Base-by-base conservation (phyloP, 2,113 vertebrate genomes). In the Chrysochloris asiatica region DNA sequence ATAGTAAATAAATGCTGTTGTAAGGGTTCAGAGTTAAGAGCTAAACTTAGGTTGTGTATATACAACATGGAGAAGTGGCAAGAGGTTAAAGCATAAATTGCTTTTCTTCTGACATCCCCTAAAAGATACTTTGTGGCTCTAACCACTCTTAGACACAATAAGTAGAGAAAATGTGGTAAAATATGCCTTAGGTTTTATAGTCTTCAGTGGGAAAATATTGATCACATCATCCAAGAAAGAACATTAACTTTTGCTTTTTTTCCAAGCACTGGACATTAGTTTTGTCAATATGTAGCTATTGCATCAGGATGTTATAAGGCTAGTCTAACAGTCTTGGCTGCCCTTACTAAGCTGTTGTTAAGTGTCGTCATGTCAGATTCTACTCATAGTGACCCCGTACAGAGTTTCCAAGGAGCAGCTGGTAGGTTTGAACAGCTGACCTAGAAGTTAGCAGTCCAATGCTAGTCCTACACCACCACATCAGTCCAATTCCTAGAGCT, bases 151-250 rank as follows among this genome's bases (percentile, higher is more conserved):
- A 61, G 24, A 63, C 63, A 89, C 47, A 47, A 73, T 17, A 69
- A 92, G 83, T 6, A 72, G 10, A 81, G 17, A 88, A 83, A 73
- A 48, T 83, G 3, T 56, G 26, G 33, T 56, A 9, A 85, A 80
- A 59, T 86, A 4, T 84, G 56, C 59, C 21, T 52, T 77, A 36
- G 67, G 48, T 76, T 88, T 56, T 33, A 75, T 7, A 28, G 26
- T 26, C 41, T 83, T 90, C 45, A 8, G 22, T 19, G 17, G 36
- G 77, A 93, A 93, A 83, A 67, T 36, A 50, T 54, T 82, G 50
- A 92, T 72, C 41, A 36, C 52, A 52, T 71, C 75, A 88, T 33
- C 65, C 63, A 28, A 69, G 19, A 92, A 89, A 92, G 22, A 69
- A 9, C 48, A 56, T 59, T 80, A 87, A 63, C 9, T n/a, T 86